phyloP scores from a whole-genome alignment of 2,797 vertebrate species.

The Tangara arthus region DNA sequence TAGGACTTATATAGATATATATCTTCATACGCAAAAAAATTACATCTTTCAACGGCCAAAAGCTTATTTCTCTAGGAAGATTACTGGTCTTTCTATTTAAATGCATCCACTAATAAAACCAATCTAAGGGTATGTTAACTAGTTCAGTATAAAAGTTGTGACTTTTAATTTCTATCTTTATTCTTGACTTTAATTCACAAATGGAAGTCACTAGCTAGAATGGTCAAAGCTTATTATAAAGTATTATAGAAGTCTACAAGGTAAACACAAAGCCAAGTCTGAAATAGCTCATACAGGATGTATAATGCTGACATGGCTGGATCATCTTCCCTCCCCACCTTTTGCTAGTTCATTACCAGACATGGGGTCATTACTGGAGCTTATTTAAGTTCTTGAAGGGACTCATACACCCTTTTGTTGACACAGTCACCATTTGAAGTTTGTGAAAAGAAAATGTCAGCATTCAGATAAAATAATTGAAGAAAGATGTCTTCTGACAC shows the following conservation, averaged over 20 bases:
- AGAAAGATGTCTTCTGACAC: conserved; percentile 11
- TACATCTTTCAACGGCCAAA: neutral
- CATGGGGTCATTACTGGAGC: neutral
- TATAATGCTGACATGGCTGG: neutral
- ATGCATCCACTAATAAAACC: neutral
- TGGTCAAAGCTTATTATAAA: neutral
- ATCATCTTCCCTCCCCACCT: neutral
- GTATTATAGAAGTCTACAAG: neutral
- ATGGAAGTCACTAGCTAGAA: neutral
- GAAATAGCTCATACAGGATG: neutral
- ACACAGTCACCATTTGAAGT: neutral
- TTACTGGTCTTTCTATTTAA: neutral
- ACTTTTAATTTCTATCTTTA: neutral
- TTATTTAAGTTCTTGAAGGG: neutral
- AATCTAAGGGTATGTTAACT: neutral
- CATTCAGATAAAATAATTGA: conserved; percentile 17
- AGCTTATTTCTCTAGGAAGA: neutral
- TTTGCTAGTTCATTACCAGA: neutral
- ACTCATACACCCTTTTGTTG: neutral
- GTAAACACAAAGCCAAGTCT: neutral
- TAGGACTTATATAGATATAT: neutral
- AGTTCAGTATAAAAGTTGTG: neutral
- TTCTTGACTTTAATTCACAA: neutral
- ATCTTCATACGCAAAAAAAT: neutral
- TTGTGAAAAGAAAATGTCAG: conserved; percentile 17